Evolutionary conservation across 2,797 vertebrate species (phyloP), one percentile per base, ranked within the genome.

Genomic region (Apogon talboti): DNA sequence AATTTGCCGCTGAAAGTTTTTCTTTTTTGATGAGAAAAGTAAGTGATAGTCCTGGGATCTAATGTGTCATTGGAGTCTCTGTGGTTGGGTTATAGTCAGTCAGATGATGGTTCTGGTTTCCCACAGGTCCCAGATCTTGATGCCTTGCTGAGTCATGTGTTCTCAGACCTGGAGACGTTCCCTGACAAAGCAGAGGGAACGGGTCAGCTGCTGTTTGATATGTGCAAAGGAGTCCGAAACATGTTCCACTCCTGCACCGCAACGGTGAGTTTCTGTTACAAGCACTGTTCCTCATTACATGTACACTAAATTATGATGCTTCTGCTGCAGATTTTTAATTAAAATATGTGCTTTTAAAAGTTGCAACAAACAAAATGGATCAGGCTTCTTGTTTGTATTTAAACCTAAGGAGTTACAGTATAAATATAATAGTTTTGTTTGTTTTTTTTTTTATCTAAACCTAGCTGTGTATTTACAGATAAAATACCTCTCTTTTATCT

Each of bases 1-100:
- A 94, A 66, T 99, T 99, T 90, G 97, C 98, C 69, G 98, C 98
- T 0, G 98, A 99, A 90, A 99, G 98, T 81, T 99, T 99, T 90
- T 96, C 97, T 38, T 99, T 98, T 87, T 75, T 99, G 71, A 96
- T 99, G 96, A 96, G 98, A 89, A 99, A 99, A 94, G 98, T 98
- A 85, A 76, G 93, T 76, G 11, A 16, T 21, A 10, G 3, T 3
- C 2, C 7, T 6, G 2, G 18, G 9, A 28, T n/a, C 19, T 12
- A 8, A 16, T 35, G 1, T 18, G n/a, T 18, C 15, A 35, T 35
- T 7, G 16, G 13, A 12, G 16, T 7, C 18, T 33, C 28, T 43
- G 16, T n/a, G n/a, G 42, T 33, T 8, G 30, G 3, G 30, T 33
- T 33, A 7, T 8, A 8, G 30, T 33, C 30, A 33, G 30, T 33